Conservation (phyloP, 2,113 vertebrate genomes). For the Paradoxurus hermaphroditus region DNA sequence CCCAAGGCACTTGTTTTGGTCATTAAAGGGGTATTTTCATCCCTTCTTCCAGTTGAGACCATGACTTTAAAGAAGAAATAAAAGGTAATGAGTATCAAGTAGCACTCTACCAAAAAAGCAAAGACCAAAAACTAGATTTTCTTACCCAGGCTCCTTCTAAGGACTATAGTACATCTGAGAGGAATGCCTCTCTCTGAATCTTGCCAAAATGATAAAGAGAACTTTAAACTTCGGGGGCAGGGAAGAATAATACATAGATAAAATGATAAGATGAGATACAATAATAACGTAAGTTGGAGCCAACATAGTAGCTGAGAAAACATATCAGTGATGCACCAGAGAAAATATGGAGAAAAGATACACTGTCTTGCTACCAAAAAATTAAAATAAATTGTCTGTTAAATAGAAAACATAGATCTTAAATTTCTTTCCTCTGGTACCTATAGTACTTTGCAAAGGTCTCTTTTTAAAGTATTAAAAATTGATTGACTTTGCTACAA, state of each 20-base stretch:
- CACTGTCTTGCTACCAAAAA: not conserved
- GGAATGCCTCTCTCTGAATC: not conserved
- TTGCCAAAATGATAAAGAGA: constrained; percentile 5
- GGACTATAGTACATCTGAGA: not conserved
- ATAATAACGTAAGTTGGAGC: not conserved
- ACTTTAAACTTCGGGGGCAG: not conserved
- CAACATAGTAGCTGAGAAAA: not conserved
- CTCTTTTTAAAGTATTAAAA: constrained; percentile 28
- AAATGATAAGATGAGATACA: constrained; percentile 12
- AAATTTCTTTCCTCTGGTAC: not conserved
- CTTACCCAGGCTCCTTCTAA: not conserved
- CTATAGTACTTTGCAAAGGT: not conserved
- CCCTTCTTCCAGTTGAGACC: constrained; percentile 12
- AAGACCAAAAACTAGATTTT: not conserved
- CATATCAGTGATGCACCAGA: not conserved
- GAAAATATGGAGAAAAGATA: not conserved
- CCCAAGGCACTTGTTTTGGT: not conserved
- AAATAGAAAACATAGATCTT: not conserved
- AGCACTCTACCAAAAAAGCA: not conserved
- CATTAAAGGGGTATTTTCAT: not conserved
- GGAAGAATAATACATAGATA: not conserved
- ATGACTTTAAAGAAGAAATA: constrained; percentile 9
- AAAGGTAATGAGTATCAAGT: not conserved
- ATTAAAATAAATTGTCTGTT: not conserved
- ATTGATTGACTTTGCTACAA: not conserved